phyloP scores from a whole-genome alignment of 2,113 vertebrate genomes.

The Abramis brama region DNA sequence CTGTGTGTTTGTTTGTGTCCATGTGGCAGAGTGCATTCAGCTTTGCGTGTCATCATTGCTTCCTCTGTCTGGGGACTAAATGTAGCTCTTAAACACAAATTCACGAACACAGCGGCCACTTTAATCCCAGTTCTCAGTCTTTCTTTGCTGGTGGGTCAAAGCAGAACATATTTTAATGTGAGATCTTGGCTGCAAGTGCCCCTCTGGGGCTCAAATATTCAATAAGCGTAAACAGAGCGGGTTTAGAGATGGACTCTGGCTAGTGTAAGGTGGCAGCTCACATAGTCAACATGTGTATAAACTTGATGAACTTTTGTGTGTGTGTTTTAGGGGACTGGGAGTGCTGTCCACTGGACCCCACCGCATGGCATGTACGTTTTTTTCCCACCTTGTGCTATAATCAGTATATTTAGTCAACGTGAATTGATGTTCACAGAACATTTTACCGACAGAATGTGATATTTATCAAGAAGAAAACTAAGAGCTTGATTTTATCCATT shows the following conservation, averaged over 20 bases:
- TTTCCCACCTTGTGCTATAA: not conserved
- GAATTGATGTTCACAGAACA: not conserved
- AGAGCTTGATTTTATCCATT: too few relatives aligned
- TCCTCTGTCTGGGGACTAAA: conserved; percentile 46
- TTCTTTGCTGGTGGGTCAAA: conserved; percentile 18
- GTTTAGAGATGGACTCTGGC: conserved; percentile 42
- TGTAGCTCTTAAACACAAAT: conserved; percentile 51
- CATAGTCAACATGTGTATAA: conserved; percentile 32
- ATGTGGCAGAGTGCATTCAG: conserved; percentile 24
- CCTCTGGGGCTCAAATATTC: conserved; percentile 43
- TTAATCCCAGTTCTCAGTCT: conserved; percentile 2
- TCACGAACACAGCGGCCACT: conserved; percentile 23
- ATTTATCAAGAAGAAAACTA: not conserved
- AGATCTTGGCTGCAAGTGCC: conserved; percentile 38
- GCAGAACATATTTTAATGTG: conserved; percentile 32
- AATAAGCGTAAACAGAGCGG: conserved; percentile 45
- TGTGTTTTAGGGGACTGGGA: conserved; percentile 88
- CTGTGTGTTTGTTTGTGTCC: conserved; percentile 19
- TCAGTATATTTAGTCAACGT: not conserved
- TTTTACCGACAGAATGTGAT: not conserved
- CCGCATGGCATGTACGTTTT: conserved; percentile 92
- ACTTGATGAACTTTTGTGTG: not conserved
- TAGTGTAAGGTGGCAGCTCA: conserved; percentile 39
- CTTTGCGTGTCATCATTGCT: conserved; percentile 30
- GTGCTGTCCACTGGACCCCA: conserved; percentile 94